Percentiles rank a stretch among this genome's conserved stretches.
Conservation (phyloP, 2,113 vertebrate species). For the Sebastes fasciatus region DNA sequence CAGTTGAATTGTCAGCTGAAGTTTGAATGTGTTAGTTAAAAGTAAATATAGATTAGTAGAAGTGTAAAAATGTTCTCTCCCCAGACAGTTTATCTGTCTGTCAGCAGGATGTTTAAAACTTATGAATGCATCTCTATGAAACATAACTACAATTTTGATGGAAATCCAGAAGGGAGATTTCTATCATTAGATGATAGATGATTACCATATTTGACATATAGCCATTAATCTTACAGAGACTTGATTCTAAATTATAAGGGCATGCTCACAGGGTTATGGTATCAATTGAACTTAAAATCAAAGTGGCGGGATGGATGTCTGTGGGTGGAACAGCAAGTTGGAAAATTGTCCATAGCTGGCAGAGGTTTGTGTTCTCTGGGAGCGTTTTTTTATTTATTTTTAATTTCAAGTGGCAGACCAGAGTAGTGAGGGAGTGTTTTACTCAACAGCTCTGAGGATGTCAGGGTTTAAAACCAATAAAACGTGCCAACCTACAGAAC, state of each 20-base stretch:
- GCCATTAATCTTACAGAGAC: conserved; percentile 18
- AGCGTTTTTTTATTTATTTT: background rate
- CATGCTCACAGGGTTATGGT: background rate
- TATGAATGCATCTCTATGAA: background rate
- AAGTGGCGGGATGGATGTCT: background rate
- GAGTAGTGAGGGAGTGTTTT: background rate
- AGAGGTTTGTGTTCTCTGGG: background rate
- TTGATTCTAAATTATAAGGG: conserved; percentile 6
- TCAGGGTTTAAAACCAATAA: conserved; percentile 6
- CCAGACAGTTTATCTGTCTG: background rate
- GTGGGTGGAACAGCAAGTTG: background rate
- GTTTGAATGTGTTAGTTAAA: background rate
- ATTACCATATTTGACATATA: conserved; percentile 1
- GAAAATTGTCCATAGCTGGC: background rate
- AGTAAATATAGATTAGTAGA: background rate
- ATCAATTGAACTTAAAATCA: background rate
- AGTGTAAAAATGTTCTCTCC: background rate
- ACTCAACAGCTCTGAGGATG: background rate
- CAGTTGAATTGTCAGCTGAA: background rate
- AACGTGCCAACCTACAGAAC: background rate
- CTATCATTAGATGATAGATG: background rate
- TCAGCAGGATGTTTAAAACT: background rate
- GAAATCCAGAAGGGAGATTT: background rate
- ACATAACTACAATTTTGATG: background rate
- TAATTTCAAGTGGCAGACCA: background rate